Percentiles rank a stretch among this genome's conserved stretches.
These are phyloP conservation scores for Sebastes hubbsi DNA, from an alignment of 2,797 vertebrate genomes.

Conservation along the genomic window DNA sequence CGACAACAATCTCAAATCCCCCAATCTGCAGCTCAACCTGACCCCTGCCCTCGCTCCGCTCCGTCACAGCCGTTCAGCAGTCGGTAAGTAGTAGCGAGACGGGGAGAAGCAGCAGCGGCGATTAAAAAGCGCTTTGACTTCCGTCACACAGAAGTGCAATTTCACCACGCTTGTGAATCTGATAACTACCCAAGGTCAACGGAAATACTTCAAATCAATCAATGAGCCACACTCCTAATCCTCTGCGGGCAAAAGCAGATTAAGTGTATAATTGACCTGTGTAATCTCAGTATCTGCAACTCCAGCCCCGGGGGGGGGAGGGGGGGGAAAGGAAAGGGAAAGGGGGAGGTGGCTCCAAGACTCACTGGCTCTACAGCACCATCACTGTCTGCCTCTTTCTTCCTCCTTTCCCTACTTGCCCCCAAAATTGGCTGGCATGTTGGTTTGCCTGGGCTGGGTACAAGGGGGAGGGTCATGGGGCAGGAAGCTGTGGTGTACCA, in stretches of 20 bases:
- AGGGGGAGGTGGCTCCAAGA: conserved; percentile 7
- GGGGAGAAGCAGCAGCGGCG: conserved; percentile 44
- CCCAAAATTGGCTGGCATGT: conserved; percentile 1
- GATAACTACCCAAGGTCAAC: conserved; percentile 95
- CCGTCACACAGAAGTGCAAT: conserved; percentile 88
- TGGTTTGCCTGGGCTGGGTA: background rate
- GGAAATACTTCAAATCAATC: conserved; percentile 95
- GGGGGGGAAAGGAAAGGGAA: background rate
- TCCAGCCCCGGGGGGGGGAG: conserved; percentile 52
- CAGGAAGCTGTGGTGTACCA: conserved; percentile 75
- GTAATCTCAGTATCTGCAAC: conserved; percentile 94
- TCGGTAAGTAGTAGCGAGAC: conserved; percentile 42
- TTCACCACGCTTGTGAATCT: conserved; percentile 83
- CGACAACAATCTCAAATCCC: conserved; percentile 57
- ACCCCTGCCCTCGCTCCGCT: conserved; percentile 44
- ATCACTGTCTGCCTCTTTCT: conserved; percentile 31
- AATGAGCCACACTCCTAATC: conserved; percentile 91
- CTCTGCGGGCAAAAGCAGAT: conserved; percentile 89
- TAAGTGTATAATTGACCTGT: conserved; percentile 99
- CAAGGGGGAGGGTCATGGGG: conserved; percentile 9
- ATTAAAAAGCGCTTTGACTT: conserved; percentile 90
- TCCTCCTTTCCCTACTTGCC: background rate
- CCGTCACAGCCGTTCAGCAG: conserved; percentile 51
- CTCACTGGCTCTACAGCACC: conserved; percentile 15
- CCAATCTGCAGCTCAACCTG: conserved; percentile 59